Conservation (phyloP, 2,797 vertebrate species). For the Tolypeutes matacus region DNA sequence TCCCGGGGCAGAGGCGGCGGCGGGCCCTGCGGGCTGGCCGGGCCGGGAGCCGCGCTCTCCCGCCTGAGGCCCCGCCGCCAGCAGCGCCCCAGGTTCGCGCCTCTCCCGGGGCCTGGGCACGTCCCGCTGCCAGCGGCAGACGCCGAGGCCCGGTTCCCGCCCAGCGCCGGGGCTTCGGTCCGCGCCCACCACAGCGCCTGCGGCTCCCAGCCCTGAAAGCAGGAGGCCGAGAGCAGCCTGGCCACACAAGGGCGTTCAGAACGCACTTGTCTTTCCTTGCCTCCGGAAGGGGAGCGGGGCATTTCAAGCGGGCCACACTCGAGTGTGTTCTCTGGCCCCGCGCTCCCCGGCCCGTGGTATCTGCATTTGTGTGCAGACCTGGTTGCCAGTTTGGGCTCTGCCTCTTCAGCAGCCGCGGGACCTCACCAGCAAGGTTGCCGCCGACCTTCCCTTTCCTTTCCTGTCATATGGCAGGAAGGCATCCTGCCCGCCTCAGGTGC, state of each 20-base stretch:
- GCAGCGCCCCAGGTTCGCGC: background rate
- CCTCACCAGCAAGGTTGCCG: background rate
- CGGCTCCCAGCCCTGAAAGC: background rate
- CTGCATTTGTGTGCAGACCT: background rate
- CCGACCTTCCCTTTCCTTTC: background rate
- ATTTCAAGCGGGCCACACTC: background rate
- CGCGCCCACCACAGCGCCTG: background rate
- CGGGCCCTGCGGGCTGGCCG: background rate
- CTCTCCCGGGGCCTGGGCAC: background rate
- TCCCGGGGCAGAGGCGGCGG: no score
- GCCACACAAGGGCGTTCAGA: background rate
- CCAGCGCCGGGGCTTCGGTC: background rate
- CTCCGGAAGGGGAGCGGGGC: background rate
- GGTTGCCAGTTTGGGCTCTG: background rate
- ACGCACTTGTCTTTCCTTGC: background rate
- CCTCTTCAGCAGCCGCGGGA: background rate
- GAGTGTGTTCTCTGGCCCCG: accelerated
- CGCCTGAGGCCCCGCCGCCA: background rate
- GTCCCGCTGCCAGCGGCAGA: background rate
- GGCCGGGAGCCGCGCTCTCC: no score
- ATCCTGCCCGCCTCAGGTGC: background rate
- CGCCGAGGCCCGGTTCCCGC: background rate
- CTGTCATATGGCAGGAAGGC: background rate
- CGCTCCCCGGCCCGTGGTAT: background rate
- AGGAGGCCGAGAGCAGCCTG: background rate